phyloP scores from a whole-genome alignment of 1,140 invertebrate genomes.

The Drosophila parvula region DNA sequence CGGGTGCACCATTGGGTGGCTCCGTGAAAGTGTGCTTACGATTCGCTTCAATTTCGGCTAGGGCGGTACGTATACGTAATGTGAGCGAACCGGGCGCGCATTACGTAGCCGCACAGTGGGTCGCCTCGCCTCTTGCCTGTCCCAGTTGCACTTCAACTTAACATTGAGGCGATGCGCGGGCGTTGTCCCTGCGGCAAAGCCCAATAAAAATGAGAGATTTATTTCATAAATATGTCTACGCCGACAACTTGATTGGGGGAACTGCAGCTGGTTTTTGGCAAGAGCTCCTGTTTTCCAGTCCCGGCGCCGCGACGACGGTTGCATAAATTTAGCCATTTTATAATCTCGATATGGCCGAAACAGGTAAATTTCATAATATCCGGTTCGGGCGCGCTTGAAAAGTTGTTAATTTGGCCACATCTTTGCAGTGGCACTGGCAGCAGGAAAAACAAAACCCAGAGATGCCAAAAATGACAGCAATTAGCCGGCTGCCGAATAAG shows the following conservation, averaged over 20 bases:
- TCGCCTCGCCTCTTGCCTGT: not conserved
- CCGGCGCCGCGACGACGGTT: constrained; percentile 43
- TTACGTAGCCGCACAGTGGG: constrained; percentile 76
- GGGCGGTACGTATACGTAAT: constrained; percentile 46
- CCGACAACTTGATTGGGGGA: constrained; percentile 74
- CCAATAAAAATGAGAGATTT: constrained; percentile 29
- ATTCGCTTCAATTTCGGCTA: constrained; percentile 26
- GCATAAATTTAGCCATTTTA: constrained; percentile 79
- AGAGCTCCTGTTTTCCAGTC: constrained; percentile 25
- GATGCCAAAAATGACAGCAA: constrained; percentile 75
- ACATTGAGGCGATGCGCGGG: constrained; percentile 59
- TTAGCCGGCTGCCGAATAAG: constrained; percentile 71
- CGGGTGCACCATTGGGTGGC: constrained; percentile 15
- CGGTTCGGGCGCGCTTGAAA: constrained; percentile 79
- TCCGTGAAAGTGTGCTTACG: constrained; percentile 61
- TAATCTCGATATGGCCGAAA: constrained; percentile 76
- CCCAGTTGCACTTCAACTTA: constrained; percentile 72
- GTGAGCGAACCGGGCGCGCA: constrained; percentile 16
- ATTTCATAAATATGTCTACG: constrained; percentile 59
- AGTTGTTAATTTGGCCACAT: constrained; percentile 77
- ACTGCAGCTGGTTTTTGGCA: constrained; percentile 30
- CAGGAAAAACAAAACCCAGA: constrained; percentile 44
- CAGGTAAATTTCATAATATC: constrained; percentile 81
- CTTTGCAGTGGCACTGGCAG: constrained; percentile 12
- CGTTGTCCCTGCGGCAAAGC: constrained; percentile 64